Base-by-base conservation (phyloP, 2,888 invertebrate genomes). In the Rhyacophila evoluta region DNA sequence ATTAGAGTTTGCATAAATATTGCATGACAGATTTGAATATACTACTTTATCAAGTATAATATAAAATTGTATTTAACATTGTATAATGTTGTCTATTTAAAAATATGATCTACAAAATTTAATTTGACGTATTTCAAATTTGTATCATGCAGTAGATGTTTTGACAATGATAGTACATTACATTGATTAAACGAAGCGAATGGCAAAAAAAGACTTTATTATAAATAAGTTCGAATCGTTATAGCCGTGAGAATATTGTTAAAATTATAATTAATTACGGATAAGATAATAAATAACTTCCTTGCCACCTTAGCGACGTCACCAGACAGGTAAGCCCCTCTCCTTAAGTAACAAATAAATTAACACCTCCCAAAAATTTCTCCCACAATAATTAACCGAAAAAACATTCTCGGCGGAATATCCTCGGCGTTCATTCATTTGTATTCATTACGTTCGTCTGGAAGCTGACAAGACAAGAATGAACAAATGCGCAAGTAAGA, bases 341-440 rank as follows among this genome's bases (percentile, higher is more conserved):
- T 19, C 55, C 19, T n/a, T n/a, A n/a, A n/a, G n/a, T n/a, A n/a
- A n/a, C n/a, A 55, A 55, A 55, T 55, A 55, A 55, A 55, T 55
- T 55, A 41, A 19, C 55, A 55, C 19, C 25, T 55, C 19, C 8
- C 55, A 8, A 19, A 55, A 19, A 19, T 55, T 55, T 19, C 15
- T 55, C 25, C 19, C 19, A 12, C 12, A 55, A 55, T 25, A 55
- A 55, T 55, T 55, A 55, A 19, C 55, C 55, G 25, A 55, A 55
- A 55, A 55, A 55, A 39, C 39, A 39, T 19, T 19, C 41, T 41
- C 55, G 10, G 55, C 19, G 15, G 55, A 55, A 55, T 55, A 55
- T 55, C 55, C 55, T 55, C 55, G 55, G 55, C 19, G 19, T 55
- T 55, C 55, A 15, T 55, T 55, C 55, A 55, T 55, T 55, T 55